Percentiles rank a stretch among this genome's conserved stretches.
Evolutionary conservation across 1,140 invertebrate species (phyloP).

Genomic region (Halictus rubicundus): DNA sequence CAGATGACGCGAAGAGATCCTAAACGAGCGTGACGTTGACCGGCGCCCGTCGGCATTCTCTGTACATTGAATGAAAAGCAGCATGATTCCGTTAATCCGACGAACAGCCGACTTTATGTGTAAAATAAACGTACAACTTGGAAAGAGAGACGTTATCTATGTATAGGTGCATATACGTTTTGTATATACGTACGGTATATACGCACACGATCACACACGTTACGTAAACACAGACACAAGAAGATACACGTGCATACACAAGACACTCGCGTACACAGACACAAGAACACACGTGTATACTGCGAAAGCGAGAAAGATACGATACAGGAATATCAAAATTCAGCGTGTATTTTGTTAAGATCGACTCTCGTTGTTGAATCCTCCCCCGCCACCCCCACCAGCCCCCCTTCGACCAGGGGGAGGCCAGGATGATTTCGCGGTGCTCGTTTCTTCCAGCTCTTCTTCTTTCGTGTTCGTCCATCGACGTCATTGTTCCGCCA

Average conservation of each 20-base stretch:
- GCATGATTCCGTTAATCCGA: constrained; percentile 68
- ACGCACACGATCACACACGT: constrained; percentile 19
- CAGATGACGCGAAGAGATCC: too few relatives aligned
- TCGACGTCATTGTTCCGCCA: background rate
- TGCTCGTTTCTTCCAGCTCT: constrained; percentile 2
- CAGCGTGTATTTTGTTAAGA: background rate
- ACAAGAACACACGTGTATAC: constrained; percentile 15
- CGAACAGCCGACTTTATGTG: constrained; percentile 71
- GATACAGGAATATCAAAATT: constrained; percentile 8
- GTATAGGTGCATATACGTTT: constrained; percentile 42
- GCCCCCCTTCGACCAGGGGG: background rate
- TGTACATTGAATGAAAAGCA: constrained; percentile 60
- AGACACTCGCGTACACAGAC: too few relatives aligned
- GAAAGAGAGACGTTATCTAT: constrained; percentile 59
- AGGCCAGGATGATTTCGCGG: constrained; percentile 8
- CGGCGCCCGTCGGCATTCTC: constrained; percentile 3
- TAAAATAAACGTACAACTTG: constrained; percentile 73
- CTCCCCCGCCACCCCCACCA: background rate
- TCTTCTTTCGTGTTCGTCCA: constrained; percentile 7
- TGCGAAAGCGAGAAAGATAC: background rate
- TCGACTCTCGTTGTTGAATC: constrained; percentile 13
- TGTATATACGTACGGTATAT: constrained; percentile 56
- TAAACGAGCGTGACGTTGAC: background rate
- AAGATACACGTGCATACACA: too few relatives aligned
- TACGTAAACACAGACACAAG: too few relatives aligned